Evolutionary conservation across 35 echinoderm and acorn worm species (phyloP).

Genomic region (Hemicentrotus pulcherrimus): DNA sequence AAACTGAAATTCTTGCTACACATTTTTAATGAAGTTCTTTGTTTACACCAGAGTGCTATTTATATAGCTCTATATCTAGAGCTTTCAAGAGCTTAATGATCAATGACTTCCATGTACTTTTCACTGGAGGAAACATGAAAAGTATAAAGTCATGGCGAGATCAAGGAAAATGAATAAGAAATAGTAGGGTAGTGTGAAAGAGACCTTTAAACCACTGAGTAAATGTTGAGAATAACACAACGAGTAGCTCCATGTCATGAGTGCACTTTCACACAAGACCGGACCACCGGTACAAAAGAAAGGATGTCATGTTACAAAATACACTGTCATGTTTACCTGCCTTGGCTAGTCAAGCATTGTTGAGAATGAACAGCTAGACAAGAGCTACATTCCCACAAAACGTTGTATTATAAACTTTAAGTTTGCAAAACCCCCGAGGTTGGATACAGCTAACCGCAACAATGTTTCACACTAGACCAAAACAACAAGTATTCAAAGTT

Average conservation of each 20-base stretch:
- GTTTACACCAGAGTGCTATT: too few relatives aligned
- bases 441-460: too few relatives aligned
- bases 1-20: too few relatives aligned
- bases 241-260: background rate
- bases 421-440: too few relatives aligned
- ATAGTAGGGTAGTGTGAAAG: background rate
- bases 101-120: too few relatives aligned
- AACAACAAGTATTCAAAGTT: too few relatives aligned
- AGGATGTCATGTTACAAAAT: background rate
- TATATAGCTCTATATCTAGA: too few relatives aligned
- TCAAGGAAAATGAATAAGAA: background rate
- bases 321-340: background rate
- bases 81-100: too few relatives aligned
- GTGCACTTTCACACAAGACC: background rate
- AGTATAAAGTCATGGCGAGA: background rate
- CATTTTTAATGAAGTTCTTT: too few relatives aligned
- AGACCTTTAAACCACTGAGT: background rate
- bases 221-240: background rate
- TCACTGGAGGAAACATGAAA: background rate
- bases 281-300: background rate
- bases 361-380: background rate
- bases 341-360: background rate
- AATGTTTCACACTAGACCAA: too few relatives aligned
- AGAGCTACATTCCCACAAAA: too few relatives aligned
- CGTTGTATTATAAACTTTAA: too few relatives aligned